Base-by-base conservation (phyloP, 2,888 invertebrate genomes). In the Hemithea aestivaria region DNA sequence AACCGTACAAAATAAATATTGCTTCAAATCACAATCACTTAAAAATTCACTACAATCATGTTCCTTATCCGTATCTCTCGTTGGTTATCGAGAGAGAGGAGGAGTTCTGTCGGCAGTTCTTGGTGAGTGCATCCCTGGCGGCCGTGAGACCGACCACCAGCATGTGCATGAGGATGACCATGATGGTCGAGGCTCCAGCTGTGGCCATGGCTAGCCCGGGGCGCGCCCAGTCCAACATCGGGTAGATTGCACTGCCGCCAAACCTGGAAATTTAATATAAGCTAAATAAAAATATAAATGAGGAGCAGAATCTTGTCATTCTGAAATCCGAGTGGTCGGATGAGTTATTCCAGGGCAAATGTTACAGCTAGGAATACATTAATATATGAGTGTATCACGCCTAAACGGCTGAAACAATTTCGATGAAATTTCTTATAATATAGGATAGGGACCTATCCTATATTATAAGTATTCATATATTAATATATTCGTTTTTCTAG, bases 171-270 rank as follows among this genome's bases (percentile, higher is more conserved):
- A 91, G 40, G 9, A 91, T 66, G 23, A 93, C 77, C 53, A 91
- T 88, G 0, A 89, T 49, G 0, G 91, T 79, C 10, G 91, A 90
- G 4, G 89, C 88, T 0, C 89, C 62, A 28, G 90, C 89, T 27
- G 92, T 87, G 2, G 90, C 63, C 6, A 88, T 56, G 0, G 93
- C 89, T 35, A 70, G 61, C 3, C 88, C 87, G 0, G 94, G 93
- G 26, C 88, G 87, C 10, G 89, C 74, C 95, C 95, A 96, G 77
- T 95, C 91, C 54, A 96, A 73, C 58, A 93, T 90, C 26, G 92
- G 91, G 74, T 96, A 96, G 49, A 96, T 92, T 62, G 88, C 91
- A 27, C 77, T 77, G 25, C 88, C 73, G 10, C 92, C 92, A 51
- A 87, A 81, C 49, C 93, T 92, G 73, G 10, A 69, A 69, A 22